A percentile compares a stretch with the other conserved stretches of the same genome.
Evolutionary conservation across 1,140 invertebrate species (phyloP).

Genomic region (Drosophila erecta): DNA sequence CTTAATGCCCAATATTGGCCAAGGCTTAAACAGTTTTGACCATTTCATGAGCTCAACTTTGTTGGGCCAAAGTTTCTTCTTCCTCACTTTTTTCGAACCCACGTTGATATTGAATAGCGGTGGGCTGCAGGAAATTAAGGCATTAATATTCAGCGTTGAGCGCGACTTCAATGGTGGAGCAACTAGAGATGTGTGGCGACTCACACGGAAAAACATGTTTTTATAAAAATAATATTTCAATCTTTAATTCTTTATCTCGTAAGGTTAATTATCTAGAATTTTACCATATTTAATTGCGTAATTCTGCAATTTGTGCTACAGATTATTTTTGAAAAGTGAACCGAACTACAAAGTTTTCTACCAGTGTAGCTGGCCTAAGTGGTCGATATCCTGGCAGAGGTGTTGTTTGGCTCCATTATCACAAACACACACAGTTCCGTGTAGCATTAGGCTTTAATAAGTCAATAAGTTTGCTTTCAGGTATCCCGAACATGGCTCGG

Average conservation of each 20-base stretch:
- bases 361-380: constrained; percentile 17
- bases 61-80: constrained; percentile 21
- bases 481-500: constrained; percentile 40
- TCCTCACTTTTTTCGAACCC: constrained; percentile 37
- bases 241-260: no score
- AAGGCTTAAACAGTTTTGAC: constrained; percentile 74
- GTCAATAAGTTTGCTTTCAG: constrained; percentile 78
- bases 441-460: constrained; percentile 78
- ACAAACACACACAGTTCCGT: constrained; percentile 28
- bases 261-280: no score
- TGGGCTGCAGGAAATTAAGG: constrained; percentile 29
- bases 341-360: neutral
- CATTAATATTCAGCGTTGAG: constrained; percentile 72
- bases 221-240: neutral
- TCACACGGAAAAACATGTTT: neutral
- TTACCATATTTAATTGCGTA: no score
- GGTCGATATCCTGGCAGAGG: constrained; percentile 34
- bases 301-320: no score
- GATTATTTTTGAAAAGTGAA: no score
- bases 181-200: constrained; percentile 34
- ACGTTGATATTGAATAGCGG: constrained; percentile 68
- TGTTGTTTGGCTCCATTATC: constrained; percentile 45
- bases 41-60: constrained; percentile 51
- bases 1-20: constrained; percentile 76
- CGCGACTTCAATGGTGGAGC: constrained; percentile 50